Percentiles rank a stretch among this genome's conserved stretches.
phyloP scores from a whole-genome alignment of 2,113 vertebrate genomes.

The Morone chrysops region DNA sequence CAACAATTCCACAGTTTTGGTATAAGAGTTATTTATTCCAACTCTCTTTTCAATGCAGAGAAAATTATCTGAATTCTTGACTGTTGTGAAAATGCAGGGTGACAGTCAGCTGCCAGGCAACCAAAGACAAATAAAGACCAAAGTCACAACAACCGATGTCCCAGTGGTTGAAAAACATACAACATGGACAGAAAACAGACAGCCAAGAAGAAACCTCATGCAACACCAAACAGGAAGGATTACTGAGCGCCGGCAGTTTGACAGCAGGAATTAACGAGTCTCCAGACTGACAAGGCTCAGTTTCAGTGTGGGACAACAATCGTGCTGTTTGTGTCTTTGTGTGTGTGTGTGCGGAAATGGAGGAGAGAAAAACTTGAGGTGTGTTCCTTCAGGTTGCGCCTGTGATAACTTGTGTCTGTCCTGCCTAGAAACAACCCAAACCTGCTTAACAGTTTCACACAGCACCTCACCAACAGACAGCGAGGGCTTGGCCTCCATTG shows the following conservation, averaged over 20 bases:
- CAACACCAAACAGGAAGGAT: conserved; percentile 4
- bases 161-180: conserved; percentile 12
- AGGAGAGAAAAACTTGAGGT: conserved; percentile 15
- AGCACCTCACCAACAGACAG: conserved; percentile 4
- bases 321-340: not conserved
- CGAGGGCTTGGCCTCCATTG: conserved; percentile 44
- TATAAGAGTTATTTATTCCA: not conserved
- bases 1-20: not conserved
- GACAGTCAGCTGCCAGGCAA: conserved; percentile 19
- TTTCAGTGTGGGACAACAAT: conserved; percentile 21
- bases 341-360: not conserved
- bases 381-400: conserved; percentile 47
- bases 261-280: conserved; percentile 15
- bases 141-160: not conserved
- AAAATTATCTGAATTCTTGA: not conserved
- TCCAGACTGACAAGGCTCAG: not conserved
- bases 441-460: conserved; percentile 73
- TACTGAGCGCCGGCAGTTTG: not conserved
- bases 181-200: not conserved
- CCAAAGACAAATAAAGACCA: conserved; percentile 2
- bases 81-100: not conserved
- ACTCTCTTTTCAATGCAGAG: not conserved
- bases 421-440: conserved; percentile 70
- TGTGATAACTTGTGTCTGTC: conserved; percentile 18
- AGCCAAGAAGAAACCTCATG: conserved; percentile 10